Base-by-base conservation (phyloP, 2,888 invertebrate genomes). In the Tanypteryx hageni region DNA sequence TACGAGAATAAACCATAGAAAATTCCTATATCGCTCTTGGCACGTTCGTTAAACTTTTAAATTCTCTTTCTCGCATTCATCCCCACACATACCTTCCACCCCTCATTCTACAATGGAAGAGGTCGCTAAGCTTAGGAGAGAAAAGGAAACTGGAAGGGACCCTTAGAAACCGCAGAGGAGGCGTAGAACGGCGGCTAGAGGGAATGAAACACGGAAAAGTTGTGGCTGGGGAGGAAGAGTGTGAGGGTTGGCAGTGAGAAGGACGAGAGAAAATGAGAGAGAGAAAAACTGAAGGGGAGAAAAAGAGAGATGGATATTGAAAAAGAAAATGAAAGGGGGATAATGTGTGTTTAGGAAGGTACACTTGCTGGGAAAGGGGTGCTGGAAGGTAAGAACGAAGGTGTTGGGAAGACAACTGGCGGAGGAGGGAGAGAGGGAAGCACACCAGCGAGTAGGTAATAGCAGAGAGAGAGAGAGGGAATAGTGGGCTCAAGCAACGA, bases 401-500 rank as follows among this genome's bases (percentile, higher is more conserved):
- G 44, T 44, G 44, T 44, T 44, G 44, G 44, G 44, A 44, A 44
- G 44, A 44, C 1, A 44, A 44, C 3, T 1, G 5, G 44, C 1
- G 76, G 76, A 27, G 11, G 22, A 10, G 76, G 76, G 18, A 22
- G 22, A 76, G 76, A 0, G 76, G 22, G 76, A 27, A 76, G 76
- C 76, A 76, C 27, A 27, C 22, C 76, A 76, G 76, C 76, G 7
- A 76, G 76, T 76, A 76, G 76, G 76, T 76, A 44, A 44, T 44
- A 44, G 44, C 44, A 44, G 76, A 76, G n/a, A 22, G 27, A 76
- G 76, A 76, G 76, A 76, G 76, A 76, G 76, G 76, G 76, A 76
- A 76, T 13, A 76, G 76, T 76, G 76, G 27, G 76, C 76, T 76
- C 76, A 76, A 76, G 76, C 76, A 27, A 76, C 76, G 76, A 76